phyloP scores from a whole-genome alignment of 2,797 vertebrate genomes.

The Hirundo rustica region DNA sequence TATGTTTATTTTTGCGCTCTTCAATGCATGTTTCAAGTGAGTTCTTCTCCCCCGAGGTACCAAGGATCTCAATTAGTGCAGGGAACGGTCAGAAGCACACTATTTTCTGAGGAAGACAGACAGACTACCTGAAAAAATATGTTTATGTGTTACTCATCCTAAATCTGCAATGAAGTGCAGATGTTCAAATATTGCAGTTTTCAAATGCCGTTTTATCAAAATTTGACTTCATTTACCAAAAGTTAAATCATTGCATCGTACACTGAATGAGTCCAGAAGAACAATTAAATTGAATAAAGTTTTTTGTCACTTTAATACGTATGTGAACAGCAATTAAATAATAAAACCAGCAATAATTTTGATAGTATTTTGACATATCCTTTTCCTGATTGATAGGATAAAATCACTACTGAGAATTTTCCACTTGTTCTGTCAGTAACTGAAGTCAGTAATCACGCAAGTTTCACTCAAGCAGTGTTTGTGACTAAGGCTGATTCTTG shows the following conservation, averaged over 20 bases:
- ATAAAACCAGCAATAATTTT: neutral
- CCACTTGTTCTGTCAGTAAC: neutral
- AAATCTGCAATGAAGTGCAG: neutral
- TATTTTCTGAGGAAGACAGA: neutral
- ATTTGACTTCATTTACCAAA: neutral
- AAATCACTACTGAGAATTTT: neutral
- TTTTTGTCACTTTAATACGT: neutral
- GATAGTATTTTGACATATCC: neutral
- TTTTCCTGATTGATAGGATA: neutral
- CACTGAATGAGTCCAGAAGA: neutral
- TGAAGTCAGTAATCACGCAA: neutral
- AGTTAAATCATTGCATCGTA: neutral
- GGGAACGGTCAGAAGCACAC: neutral
- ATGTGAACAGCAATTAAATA: neutral
- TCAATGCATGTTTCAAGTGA: neutral
- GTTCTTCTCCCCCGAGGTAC: neutral
- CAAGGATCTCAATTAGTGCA: neutral
- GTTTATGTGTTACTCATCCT: neutral
- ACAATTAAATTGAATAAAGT: neutral
- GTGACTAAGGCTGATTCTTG: neutral
- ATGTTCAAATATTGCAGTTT: neutral
- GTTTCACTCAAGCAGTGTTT: neutral
- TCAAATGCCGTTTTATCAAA: neutral
- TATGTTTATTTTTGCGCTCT: rapidly evolving
- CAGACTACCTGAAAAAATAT: neutral